A percentile compares a stretch with the other conserved stretches of the same genome.
Conservation (phyloP, 2,113 vertebrate genomes). For the Sterrhoptilus dennistouni region DNA sequence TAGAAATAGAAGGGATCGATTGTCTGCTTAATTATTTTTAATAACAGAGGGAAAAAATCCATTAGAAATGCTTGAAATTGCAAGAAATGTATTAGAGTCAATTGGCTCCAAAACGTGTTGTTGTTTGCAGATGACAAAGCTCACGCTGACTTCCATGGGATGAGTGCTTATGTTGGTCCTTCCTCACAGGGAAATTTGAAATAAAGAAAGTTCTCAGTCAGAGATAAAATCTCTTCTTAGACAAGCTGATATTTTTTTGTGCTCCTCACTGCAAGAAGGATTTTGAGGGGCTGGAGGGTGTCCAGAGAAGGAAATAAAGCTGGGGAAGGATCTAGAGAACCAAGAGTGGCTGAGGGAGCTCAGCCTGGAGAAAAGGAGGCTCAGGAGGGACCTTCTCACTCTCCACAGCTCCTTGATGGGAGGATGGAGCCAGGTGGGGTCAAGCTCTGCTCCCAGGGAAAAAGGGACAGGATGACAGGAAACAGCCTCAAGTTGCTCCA, state of each 20-base stretch:
- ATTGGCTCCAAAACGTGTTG: fast-evolving
- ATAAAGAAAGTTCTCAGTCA: neutral
- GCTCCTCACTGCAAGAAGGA: neutral
- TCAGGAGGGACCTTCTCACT: fast-evolving
- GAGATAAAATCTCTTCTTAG: neutral
- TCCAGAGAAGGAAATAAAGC: fast-evolving
- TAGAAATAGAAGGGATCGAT: conserved; percentile 9
- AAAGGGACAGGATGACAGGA: neutral
- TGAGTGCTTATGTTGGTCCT: neutral
- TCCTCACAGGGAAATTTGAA: neutral
- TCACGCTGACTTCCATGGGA: neutral
- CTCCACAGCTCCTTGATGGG: neutral
- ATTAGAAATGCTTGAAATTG: conserved; percentile 23
- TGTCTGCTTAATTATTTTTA: conserved; percentile 40
- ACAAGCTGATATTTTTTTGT: neutral
- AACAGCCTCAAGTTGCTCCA: neutral
- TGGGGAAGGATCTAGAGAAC: neutral
- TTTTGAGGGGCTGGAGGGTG: fast-evolving
- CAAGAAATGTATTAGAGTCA: neutral
- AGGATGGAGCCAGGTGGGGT: neutral
- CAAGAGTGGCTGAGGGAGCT: neutral
- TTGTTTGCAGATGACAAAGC: neutral
- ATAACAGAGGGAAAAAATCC: neutral
- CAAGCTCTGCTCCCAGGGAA: neutral
- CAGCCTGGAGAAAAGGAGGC: neutral